Percentiles rank a stretch among this genome's conserved stretches.
These are phyloP conservation scores for Philereme vetulata DNA, from an alignment of 2,888 invertebrate species.

Conservation along the genomic window DNA sequence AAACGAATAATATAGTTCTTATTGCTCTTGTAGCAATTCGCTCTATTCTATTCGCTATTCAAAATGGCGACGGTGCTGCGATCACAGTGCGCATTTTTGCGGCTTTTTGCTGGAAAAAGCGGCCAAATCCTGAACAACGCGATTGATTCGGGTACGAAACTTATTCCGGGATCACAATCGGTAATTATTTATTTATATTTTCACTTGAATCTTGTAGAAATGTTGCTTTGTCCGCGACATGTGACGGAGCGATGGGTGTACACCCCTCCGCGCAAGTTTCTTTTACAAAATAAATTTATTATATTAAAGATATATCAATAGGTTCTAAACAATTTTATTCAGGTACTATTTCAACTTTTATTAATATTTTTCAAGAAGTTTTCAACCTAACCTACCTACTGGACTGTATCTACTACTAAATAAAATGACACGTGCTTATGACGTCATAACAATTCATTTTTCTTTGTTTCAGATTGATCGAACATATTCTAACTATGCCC, in stretches of 20 bases:
- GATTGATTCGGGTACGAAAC: constrained; percentile 72
- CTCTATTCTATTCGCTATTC: constrained; percentile 85
- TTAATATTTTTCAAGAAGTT: no score
- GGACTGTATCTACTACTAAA: no score
- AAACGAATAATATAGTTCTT: constrained; percentile 85
- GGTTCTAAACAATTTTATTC: no score
- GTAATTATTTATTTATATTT: constrained; percentile 79
- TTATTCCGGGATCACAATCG: constrained; percentile 71
- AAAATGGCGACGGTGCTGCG: constrained; percentile 84
- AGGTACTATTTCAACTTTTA: not conserved
- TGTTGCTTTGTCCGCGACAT: constrained; percentile 78
- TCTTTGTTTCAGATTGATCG: constrained; percentile 50
- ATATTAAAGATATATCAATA: constrained; percentile 1
- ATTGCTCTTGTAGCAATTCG: constrained; percentile 83
- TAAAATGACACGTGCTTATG: no score
- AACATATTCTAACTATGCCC: constrained; percentile 64
- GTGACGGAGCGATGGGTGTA: constrained; percentile 82
- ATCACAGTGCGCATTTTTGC: constrained; percentile 79
- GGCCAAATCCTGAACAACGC: constrained; percentile 77
- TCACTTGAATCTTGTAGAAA: constrained; percentile 68
- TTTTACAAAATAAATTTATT: constrained; percentile 42
- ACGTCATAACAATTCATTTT: not conserved
- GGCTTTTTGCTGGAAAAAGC: constrained; percentile 78
- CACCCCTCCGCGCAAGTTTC: constrained; percentile 66
- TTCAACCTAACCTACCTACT: no score